These are phyloP conservation scores for Epinotia ramella DNA, from an alignment of 2,888 invertebrate genomes.

Conservation along the genomic window DNA sequence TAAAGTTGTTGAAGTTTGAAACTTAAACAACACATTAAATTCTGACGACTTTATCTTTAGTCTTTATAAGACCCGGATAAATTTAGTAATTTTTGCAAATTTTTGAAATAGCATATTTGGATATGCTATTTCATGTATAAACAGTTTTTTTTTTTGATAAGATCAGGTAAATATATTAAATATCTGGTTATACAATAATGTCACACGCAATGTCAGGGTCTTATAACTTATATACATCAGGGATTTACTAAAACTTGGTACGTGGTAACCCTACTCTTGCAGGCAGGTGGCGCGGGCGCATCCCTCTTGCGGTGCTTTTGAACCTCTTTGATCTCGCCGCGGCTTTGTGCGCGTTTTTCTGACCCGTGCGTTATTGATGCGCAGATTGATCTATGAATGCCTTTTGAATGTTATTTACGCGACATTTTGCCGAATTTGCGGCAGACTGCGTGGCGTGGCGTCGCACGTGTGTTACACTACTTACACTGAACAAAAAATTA, in stretches of 20 bases:
- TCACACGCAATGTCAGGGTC: no score
- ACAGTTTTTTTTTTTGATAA: no score
- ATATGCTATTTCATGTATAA: no score
- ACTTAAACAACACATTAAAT: no score
- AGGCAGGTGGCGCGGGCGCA: conserved; percentile 78
- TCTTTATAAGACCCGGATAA: no score
- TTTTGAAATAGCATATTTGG: no score
- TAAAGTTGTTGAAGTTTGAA: neutral
- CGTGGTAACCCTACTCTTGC: neutral
- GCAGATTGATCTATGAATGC: conserved; percentile 66
- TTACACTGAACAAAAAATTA: neutral
- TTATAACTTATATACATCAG: neutral
- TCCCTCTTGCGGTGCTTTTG: conserved; percentile 73
- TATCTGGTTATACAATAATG: no score
- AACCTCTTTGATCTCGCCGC: conserved; percentile 75
- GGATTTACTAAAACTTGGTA: neutral
- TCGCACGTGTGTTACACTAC: conserved; percentile 43
- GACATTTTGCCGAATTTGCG: conserved; percentile 45
- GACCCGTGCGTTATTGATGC: conserved; percentile 63
- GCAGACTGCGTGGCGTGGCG: conserved; percentile 55
- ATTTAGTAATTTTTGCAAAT: no score
- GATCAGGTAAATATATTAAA: no score
- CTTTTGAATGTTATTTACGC: conserved; percentile 51
- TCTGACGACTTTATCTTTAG: no score
- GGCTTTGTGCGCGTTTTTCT: conserved; percentile 77